Conservation (phyloP, 2,888 invertebrate genomes). For the Eretmocerus hayati region DNA sequence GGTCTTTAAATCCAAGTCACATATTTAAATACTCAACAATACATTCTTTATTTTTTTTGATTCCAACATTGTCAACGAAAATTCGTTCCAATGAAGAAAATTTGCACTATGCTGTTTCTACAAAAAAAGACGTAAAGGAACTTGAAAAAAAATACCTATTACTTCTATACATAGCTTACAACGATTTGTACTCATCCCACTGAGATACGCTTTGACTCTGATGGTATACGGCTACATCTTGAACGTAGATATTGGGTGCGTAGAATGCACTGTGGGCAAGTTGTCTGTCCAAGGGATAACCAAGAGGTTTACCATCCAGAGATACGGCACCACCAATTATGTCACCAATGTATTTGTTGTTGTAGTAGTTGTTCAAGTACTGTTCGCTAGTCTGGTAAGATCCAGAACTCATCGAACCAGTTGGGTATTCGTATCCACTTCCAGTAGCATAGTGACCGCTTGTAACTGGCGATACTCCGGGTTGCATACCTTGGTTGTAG, state of each 20-base stretch:
- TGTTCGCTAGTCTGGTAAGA: slow-evolving; percentile 28
- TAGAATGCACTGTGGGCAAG: slow-evolving; percentile 42
- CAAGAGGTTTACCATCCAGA: slow-evolving; percentile 50
- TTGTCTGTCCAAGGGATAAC: slow-evolving; percentile 55
- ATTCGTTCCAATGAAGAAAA: slow-evolving; percentile 11
- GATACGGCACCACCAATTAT: slow-evolving; percentile 44
- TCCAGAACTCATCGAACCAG: slow-evolving; percentile 17
- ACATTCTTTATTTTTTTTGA: slow-evolving; percentile 16
- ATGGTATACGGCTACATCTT: slow-evolving; percentile 52
- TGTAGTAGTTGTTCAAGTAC: slow-evolving; percentile 33
- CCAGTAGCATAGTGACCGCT: slow-evolving; percentile 31
- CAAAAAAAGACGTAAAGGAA: background rate
- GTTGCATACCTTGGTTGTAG: slow-evolving; percentile 16
- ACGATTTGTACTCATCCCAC: no score
- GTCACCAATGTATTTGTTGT: slow-evolving; percentile 32
- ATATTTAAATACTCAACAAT: slow-evolving; percentile 15
- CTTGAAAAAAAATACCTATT: no score
- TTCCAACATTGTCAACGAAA: slow-evolving; percentile 14
- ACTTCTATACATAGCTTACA: no score
- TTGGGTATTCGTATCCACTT: slow-evolving; percentile 16
- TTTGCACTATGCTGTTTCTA: slow-evolving; percentile 6
- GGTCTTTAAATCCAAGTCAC: no score
- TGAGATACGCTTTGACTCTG: slow-evolving; percentile 37
- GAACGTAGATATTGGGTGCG: slow-evolving; percentile 49
- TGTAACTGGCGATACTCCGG: slow-evolving; percentile 12